Evolutionary conservation across 2,797 vertebrate genomes (phyloP).

Genomic region (Parauchenoglanis ngamensis): DNA sequence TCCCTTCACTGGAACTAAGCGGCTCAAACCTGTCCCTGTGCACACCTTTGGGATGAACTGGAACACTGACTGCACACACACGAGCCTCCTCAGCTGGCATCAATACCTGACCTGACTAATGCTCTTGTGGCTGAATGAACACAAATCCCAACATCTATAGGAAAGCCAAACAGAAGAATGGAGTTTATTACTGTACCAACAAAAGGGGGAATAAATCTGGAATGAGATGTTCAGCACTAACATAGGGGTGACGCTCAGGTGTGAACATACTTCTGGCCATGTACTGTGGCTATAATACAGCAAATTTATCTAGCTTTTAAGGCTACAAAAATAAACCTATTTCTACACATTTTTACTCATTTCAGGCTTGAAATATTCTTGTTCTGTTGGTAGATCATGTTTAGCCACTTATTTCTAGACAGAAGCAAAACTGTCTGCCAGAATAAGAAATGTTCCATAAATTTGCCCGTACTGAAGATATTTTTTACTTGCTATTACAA

Average conservation of each 20-base stretch:
- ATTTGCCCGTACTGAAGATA: not conserved
- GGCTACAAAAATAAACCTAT: not conserved
- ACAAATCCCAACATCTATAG: no score
- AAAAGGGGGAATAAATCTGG: not conserved
- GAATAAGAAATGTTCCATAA: not conserved
- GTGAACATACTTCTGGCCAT: no score
- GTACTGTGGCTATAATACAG: not conserved
- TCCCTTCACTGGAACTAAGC: no score
- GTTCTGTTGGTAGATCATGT: not conserved
- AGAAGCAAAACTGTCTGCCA: not conserved
- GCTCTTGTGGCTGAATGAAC: not conserved
- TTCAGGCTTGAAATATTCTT: not conserved
- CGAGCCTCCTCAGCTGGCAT: not conserved
- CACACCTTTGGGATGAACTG: not conserved
- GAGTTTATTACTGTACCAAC: not conserved
- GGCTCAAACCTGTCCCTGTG: not conserved
- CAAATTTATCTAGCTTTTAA: not conserved
- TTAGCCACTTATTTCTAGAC: not conserved
- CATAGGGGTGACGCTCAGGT: no score
- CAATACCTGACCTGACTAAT: not conserved
- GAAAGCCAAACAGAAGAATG: not conserved
- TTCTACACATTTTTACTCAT: not conserved
- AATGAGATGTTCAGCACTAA: no score
- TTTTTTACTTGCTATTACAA: not conserved
- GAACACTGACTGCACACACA: not conserved